These are phyloP conservation scores for Entelurus aequoreus DNA, from an alignment of 2,113 vertebrate genomes.

Conservation along the genomic window DNA sequence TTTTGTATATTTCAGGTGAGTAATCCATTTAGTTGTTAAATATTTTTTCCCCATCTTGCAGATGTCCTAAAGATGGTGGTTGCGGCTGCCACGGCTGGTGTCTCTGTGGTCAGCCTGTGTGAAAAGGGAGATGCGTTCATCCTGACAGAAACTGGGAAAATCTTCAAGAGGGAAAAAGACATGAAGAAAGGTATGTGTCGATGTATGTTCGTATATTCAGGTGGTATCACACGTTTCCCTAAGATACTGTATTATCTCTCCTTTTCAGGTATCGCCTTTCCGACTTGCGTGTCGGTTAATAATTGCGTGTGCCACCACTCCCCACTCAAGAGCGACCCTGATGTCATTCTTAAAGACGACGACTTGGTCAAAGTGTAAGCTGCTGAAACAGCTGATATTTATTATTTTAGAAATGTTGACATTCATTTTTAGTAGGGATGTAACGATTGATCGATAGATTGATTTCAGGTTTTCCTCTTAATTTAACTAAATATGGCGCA, in stretches of 20 bases:
- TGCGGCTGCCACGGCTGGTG: conserved; percentile 77
- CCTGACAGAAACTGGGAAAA: conserved; percentile 88
- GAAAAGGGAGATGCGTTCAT: conserved; percentile 91
- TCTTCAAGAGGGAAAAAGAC: conserved; percentile 97
- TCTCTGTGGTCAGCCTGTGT: conserved; percentile 84
- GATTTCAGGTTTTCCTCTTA: too few species aligned
- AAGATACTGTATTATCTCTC: background rate
- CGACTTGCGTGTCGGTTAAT: conserved; percentile 94
- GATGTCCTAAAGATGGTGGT: conserved; percentile 83
- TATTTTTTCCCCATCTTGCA: conserved; percentile 35
- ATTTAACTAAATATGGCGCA: too few species aligned
- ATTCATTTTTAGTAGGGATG: background rate
- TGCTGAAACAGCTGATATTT: background rate
- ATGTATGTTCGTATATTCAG: background rate
- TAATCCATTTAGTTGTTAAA: background rate
- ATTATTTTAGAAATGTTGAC: background rate
- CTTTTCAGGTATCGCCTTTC: conserved; percentile 88
- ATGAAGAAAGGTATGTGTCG: conserved; percentile 89
- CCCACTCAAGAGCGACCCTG: conserved; percentile 93
- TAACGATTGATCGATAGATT: too few species aligned
- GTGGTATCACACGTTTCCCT: background rate
- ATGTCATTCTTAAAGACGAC: conserved; percentile 88
- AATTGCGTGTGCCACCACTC: conserved; percentile 99
- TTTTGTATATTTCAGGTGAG: too few species aligned
- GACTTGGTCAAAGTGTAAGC: conserved; percentile 95